phyloP scores from a whole-genome alignment of 2,797 vertebrate genomes.

The Florisuga fusca region DNA sequence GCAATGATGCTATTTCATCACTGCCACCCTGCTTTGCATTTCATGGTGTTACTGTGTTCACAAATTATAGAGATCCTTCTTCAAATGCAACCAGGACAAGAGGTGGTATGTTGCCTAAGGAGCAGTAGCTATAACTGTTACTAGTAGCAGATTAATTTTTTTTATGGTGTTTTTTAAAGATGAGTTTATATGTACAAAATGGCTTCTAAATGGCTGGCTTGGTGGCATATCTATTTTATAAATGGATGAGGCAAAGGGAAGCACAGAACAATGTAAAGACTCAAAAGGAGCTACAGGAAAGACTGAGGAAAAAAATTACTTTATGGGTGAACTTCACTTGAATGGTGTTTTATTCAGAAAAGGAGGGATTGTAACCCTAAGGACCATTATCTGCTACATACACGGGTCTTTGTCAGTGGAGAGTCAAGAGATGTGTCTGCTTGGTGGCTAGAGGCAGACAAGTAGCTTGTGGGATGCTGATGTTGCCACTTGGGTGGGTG shows the following conservation, averaged over 20 bases:
- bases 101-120: neutral
- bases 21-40: neutral
- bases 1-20: neutral
- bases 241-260: conserved; percentile 28
- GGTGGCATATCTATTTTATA: neutral
- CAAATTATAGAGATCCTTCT: neutral
- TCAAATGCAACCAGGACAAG: neutral
- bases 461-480: neutral
- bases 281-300: neutral
- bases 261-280: neutral
- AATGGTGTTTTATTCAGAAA: conserved; percentile 1
- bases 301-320: neutral
- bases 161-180: neutral
- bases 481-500: neutral
- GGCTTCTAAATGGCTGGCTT: conserved; percentile 31
- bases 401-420: neutral
- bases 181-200: conserved; percentile 9
- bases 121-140: neutral
- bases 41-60: neutral
- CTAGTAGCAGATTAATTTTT: neutral
- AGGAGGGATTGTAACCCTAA: neutral
- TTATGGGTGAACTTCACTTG: neutral
- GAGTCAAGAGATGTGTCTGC: neutral
- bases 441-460: neutral
- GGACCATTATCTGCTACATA: neutral